Evolutionary conservation across 2,888 invertebrate genomes (phyloP).

Genomic region (Polyommatus icarus): DNA sequence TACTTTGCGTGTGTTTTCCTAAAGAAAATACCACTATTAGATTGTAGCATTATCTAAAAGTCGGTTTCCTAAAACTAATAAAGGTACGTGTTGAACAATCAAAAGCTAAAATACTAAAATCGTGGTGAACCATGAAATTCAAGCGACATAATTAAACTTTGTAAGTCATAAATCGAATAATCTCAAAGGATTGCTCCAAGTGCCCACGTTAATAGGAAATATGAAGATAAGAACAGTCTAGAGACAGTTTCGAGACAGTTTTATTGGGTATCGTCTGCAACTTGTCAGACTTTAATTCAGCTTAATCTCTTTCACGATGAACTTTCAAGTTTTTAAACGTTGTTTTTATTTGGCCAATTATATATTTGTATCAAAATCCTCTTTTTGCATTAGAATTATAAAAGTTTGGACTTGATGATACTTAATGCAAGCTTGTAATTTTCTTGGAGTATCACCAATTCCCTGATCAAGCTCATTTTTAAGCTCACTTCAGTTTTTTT

Average conservation of each 20-base stretch:
- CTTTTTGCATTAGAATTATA: neutral
- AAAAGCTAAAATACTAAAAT: neutral
- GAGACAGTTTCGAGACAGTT: constrained; percentile 18
- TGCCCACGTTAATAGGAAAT: constrained; percentile 23
- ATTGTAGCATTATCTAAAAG: no score
- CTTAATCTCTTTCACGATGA: constrained; percentile 14
- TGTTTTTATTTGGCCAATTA: neutral
- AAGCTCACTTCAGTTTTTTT: neutral
- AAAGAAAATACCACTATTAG: no score
- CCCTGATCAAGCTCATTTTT: neutral
- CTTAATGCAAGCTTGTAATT: neutral
- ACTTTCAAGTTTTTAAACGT: neutral
- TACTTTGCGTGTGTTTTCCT: no score
- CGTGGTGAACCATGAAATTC: neutral
- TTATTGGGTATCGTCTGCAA: constrained; percentile 24
- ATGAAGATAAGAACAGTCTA: constrained; percentile 24
- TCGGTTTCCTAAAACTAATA: no score
- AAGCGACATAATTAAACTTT: constrained; percentile 1
- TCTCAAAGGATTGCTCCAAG: constrained; percentile 27
- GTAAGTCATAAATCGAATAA: constrained; percentile 24
- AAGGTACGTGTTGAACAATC: no score
- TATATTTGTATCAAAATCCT: neutral
- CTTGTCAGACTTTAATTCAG: constrained; percentile 1
- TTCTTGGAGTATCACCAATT: neutral
- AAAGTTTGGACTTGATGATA: neutral